Evolutionary conservation across 2,888 invertebrate species (phyloP).

Genomic region (Onthophagus sagittarius): DNA sequence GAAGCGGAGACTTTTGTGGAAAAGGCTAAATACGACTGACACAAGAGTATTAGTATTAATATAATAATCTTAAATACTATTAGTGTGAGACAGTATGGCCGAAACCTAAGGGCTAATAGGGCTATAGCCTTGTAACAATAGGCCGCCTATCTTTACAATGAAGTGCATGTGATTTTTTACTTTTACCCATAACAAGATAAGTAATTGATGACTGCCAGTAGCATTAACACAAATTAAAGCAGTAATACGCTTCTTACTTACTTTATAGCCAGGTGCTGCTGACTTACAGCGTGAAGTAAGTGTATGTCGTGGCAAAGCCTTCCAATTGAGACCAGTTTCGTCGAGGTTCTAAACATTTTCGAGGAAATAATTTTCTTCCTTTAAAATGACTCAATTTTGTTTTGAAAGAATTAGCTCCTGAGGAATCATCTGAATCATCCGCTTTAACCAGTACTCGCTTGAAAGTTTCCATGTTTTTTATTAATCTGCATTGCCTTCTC

Average conservation of each 20-base stretch:
- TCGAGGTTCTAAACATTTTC: slow-evolving; percentile 32
- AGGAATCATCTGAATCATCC: slow-evolving; percentile 35
- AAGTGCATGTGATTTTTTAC: slow-evolving; percentile 33
- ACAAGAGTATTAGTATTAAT: too few species aligned
- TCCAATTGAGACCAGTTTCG: slow-evolving; percentile 32
- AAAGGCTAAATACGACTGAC: too few species aligned
- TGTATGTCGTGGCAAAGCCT: slow-evolving; percentile 28
- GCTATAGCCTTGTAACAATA: too few species aligned
- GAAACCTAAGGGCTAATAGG: too few species aligned
- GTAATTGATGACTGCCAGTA: slow-evolving; percentile 32
- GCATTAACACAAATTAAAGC: slow-evolving; percentile 35
- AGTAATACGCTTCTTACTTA: slow-evolving; percentile 32
- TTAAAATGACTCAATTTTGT: slow-evolving; percentile 16
- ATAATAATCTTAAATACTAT: too few species aligned
- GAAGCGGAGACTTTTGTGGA: too few species aligned
- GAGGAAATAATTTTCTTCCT: slow-evolving; percentile 9
- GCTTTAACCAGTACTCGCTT: slow-evolving; percentile 29
- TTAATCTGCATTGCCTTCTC: slow-evolving; percentile 26
- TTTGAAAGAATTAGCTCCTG: slow-evolving; percentile 13
- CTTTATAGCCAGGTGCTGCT: slow-evolving; percentile 29
- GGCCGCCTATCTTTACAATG: too few species aligned
- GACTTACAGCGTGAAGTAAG: slow-evolving; percentile 25
- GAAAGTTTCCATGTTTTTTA: slow-evolving; percentile 25
- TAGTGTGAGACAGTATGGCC: too few species aligned
- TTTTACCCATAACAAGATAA: slow-evolving; percentile 34